These are phyloP conservation scores for Eupelmus urozonus DNA, from an alignment of 2,888 invertebrate genomes.

Conservation along the genomic window DNA sequence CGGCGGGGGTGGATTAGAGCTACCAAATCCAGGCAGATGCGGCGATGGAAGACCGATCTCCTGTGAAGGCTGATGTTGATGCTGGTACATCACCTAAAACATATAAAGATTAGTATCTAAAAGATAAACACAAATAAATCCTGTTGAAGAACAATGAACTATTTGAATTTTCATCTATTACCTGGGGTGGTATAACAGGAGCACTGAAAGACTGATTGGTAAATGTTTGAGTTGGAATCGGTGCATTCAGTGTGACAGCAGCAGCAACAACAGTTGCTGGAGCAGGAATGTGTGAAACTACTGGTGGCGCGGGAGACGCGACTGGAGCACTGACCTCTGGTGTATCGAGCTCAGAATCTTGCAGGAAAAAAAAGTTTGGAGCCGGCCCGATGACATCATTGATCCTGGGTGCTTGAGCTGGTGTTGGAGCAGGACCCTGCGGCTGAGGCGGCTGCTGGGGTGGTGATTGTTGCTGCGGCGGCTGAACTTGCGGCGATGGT, in stretches of 20 bases:
- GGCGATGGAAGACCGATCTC: conserved; percentile 74
- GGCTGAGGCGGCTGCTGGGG: conserved; percentile 54
- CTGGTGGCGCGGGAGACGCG: conserved; percentile 75
- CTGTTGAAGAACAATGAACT: too few relatives aligned
- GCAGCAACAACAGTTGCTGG: conserved; percentile 53
- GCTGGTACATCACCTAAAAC: conserved; percentile 73
- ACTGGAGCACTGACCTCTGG: conserved; percentile 64
- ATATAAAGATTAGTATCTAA: too few relatives aligned
- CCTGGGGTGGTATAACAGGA: conserved; percentile 70
- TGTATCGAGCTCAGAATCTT: conserved; percentile 91
- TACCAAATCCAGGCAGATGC: conserved; percentile 79
- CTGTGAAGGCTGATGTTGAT: conserved; percentile 77
- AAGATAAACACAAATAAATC: too few relatives aligned
- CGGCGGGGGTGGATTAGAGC: conserved; percentile 72
- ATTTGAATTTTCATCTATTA: too few relatives aligned
- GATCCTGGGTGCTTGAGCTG: conserved; percentile 79
- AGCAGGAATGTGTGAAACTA: conserved; percentile 76
- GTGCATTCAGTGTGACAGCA: conserved; percentile 76
- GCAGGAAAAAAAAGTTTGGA: conserved; percentile 89
- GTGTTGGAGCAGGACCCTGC: conserved; percentile 48
- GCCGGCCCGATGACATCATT: conserved; percentile 86
- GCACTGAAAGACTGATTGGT: conserved; percentile 88
- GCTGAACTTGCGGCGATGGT: conserved; percentile 76
- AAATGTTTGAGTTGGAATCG: conserved; percentile 90
- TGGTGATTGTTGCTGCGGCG: conserved; percentile 57